These are phyloP conservation scores for Mustela nigripes DNA, from an alignment of 2,113 vertebrate species.

Conservation along the genomic window DNA sequence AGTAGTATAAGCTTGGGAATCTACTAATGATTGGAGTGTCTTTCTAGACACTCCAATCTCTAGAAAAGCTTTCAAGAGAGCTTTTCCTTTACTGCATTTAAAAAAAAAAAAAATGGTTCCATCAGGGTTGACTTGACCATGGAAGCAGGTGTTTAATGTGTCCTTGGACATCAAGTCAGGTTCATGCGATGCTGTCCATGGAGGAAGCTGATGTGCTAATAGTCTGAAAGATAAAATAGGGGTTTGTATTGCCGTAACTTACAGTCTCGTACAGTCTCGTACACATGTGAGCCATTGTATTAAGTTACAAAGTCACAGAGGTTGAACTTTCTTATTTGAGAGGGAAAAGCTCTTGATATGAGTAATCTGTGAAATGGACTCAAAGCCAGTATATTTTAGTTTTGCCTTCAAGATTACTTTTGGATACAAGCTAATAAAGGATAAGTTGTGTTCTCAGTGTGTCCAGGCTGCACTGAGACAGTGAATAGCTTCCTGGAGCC, in stretches of 20 bases:
- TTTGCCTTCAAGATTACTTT: constrained; percentile 59
- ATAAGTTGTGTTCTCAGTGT: not conserved
- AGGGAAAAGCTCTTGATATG: not conserved
- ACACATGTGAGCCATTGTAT: not conserved
- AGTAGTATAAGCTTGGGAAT: constrained; percentile 56
- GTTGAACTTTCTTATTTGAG: not conserved
- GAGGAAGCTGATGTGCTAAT: not conserved
- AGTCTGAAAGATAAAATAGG: not conserved
- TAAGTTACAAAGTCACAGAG: not conserved
- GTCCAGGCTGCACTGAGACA: not conserved
- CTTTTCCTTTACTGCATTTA: constrained; percentile 40
- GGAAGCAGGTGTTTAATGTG: not conserved
- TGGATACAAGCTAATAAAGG: not conserved
- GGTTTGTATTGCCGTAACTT: not conserved
- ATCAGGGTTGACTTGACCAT: not conserved
- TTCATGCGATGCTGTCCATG: not conserved
- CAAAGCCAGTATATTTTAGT: not conserved
- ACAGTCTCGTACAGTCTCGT: not conserved
- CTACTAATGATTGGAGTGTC: constrained; percentile 57
- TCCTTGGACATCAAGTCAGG: not conserved
- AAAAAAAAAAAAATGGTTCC: constrained; percentile 50
- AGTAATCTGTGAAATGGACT: not conserved
- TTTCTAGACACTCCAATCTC: not conserved
- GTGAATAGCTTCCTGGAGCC: not conserved
- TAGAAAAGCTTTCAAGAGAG: constrained; percentile 7